Evolutionary conservation across 2,888 invertebrate species (phyloP).

Genomic region (Rapana venosa): DNA sequence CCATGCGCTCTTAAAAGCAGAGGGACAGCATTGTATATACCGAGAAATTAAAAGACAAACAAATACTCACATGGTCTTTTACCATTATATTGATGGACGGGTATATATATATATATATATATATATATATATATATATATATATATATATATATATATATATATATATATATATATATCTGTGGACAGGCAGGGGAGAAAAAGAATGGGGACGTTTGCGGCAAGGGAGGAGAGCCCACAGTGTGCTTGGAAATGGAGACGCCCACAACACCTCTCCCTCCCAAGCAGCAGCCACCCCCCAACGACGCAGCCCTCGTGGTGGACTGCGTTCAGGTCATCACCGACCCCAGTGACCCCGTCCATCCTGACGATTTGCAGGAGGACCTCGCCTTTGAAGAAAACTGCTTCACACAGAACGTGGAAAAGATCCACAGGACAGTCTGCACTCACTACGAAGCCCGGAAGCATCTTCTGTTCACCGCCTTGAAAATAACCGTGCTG

Average conservation of each 20-base stretch:
- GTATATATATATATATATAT: not conserved
- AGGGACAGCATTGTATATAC: too few species aligned
- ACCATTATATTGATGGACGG: not conserved
- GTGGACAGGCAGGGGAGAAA: not conserved
- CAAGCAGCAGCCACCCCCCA: not conserved
- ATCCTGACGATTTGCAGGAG: not conserved
- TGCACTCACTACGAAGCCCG: not conserved
- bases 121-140: not conserved
- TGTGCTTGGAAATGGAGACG: not conserved
- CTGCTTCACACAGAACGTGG: conserved; percentile 14
- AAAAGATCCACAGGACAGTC: not conserved
- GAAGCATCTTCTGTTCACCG: not conserved
- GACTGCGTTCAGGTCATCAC: not conserved
- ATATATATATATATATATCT: not conserved
- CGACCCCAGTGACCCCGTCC: not conserved
- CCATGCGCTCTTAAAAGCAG: too few species aligned
- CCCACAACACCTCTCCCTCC: not conserved
- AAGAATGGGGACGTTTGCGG: not conserved
- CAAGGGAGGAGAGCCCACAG: not conserved
- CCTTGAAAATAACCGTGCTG: not conserved
- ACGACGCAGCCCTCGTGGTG: not conserved
- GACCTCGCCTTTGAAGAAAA: conserved; percentile 34
- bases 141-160: not conserved
- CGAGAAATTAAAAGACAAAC: too few species aligned
- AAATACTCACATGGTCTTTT: not conserved